Percentiles rank a stretch among this genome's conserved stretches.
These are phyloP conservation scores for Camponotus fellah DNA, from an alignment of 2,888 invertebrate species.

Conservation along the genomic window DNA sequence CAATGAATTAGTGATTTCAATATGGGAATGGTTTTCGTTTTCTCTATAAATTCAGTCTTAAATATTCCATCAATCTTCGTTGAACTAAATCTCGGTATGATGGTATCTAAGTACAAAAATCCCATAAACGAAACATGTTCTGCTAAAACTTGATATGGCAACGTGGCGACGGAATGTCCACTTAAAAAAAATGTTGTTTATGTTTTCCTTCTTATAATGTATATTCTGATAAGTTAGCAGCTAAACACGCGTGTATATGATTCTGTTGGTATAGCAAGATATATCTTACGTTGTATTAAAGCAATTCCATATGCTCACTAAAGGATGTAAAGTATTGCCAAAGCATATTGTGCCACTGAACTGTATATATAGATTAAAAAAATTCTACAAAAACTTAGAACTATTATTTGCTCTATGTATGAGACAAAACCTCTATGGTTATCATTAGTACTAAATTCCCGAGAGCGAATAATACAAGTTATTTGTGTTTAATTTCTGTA, in stretches of 20 bases:
- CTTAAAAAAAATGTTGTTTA: constrained; percentile 68
- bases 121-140: constrained; percentile 67
- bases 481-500: constrained; percentile 56
- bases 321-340: constrained; percentile 49
- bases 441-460: constrained; percentile 60
- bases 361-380: constrained; percentile 53
- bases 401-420: constrained; percentile 39
- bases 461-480: constrained; percentile 58
- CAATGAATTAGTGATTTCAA: constrained; percentile 82
- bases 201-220: constrained; percentile 59
- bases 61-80: constrained; percentile 81
- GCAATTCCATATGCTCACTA: constrained; percentile 70
- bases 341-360: constrained; percentile 58
- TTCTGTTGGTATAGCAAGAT: constrained; percentile 58
- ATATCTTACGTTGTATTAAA: constrained; percentile 60
- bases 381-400: constrained; percentile 56
- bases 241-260: constrained; percentile 66
- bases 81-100: constrained; percentile 73
- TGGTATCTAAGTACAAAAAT: constrained; percentile 70
- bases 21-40: constrained; percentile 78
- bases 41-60: constrained; percentile 85
- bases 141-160: constrained; percentile 77
- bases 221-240: constrained; percentile 68
- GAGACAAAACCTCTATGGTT: constrained; percentile 42
- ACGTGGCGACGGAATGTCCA: constrained; percentile 76